Evolutionary conservation across 2,888 invertebrate genomes (phyloP).

Genomic region (Microctonus brassicae): DNA sequence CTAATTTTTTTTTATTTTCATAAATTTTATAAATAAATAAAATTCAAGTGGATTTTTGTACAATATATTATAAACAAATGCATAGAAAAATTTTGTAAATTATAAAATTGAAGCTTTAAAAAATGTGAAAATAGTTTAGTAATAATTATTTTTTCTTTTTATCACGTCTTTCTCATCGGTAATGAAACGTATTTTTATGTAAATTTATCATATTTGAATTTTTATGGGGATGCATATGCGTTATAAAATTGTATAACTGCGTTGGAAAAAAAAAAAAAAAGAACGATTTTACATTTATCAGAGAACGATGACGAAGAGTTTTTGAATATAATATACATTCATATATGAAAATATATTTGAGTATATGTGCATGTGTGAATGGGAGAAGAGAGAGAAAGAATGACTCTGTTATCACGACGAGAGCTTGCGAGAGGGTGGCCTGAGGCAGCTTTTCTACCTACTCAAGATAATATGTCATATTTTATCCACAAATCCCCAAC

Average conservation of each 20-base stretch:
- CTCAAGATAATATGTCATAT: conserved; percentile 40
- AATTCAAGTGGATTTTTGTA: too few species aligned
- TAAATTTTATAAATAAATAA: too few species aligned
- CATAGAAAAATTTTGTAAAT: too few species aligned
- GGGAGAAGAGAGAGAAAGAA: conserved; percentile 4
- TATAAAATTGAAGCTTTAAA: too few species aligned
- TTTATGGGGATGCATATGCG: background rate
- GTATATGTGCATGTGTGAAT: background rate
- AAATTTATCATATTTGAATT: background rate
- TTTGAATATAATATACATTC: background rate
- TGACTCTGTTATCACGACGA: conserved; percentile 43
- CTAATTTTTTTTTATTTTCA: too few species aligned
- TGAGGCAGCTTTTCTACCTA: conserved; percentile 34
- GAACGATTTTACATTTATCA: conserved; percentile 13
- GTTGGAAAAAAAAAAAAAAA: background rate
- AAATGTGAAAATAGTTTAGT: background rate
- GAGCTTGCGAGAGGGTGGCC: conserved; percentile 44
- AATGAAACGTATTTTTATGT: background rate
- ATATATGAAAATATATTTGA: background rate
- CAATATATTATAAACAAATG: too few species aligned
- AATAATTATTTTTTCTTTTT: background rate
- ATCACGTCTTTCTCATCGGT: background rate
- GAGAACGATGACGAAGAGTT: background rate
- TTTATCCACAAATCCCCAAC: conserved; percentile 40
- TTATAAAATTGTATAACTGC: background rate